A percentile compares a stretch with the other conserved stretches of the same genome.
Conservation (phyloP, 2,888 invertebrate species). For the Stenodera caucasica region DNA sequence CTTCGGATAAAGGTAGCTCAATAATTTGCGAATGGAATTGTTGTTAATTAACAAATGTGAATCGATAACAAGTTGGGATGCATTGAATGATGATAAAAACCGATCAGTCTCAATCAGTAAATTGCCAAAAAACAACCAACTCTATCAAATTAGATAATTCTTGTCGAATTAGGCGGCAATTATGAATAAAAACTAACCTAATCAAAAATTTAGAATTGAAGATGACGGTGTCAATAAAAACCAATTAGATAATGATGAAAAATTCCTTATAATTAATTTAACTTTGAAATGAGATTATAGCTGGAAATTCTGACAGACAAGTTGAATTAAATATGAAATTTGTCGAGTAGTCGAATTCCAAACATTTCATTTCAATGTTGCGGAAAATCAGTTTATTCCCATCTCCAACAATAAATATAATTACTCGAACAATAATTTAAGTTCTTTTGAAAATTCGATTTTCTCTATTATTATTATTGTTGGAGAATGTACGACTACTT, state of each 20-base stretch:
- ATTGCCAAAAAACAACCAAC: too few species aligned
- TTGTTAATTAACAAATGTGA: neutral
- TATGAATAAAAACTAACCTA: neutral
- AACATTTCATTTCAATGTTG: neutral
- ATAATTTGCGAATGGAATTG: neutral
- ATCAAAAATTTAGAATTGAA: neutral
- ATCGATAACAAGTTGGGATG: neutral
- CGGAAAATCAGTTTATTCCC: too few species aligned
- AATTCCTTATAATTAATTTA: constrained; percentile 28
- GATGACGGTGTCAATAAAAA: neutral
- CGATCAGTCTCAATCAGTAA: neutral
- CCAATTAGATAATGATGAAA: constrained; percentile 14
- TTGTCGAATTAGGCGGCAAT: neutral
- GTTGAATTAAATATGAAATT: constrained; percentile 24
- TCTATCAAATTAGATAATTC: too few species aligned
- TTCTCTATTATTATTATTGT: neutral
- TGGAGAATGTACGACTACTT: neutral
- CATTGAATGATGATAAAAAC: neutral
- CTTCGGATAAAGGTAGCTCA: neutral
- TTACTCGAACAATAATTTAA: too few species aligned
- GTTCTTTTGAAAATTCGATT: neutral
- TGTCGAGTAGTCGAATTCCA: constrained; percentile 2
- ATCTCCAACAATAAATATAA: too few species aligned
- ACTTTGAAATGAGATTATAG: constrained; percentile 22
- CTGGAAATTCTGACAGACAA: constrained; percentile 24